Percentiles rank a stretch among this genome's conserved stretches.
phyloP scores from a whole-genome alignment of 2,797 vertebrate species.

The Neomorphus geoffroyi region DNA sequence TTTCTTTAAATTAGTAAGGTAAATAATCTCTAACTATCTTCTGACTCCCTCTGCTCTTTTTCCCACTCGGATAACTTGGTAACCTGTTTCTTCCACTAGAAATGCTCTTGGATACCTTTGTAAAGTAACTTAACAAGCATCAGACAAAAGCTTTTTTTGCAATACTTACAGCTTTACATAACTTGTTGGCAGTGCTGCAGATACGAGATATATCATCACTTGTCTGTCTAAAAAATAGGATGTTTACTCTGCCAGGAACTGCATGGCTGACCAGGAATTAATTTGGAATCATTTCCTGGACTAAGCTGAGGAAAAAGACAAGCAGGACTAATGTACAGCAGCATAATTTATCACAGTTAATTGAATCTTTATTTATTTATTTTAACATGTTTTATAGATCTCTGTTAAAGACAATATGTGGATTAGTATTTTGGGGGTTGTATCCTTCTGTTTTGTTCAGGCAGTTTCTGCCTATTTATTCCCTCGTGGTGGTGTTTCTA shows the following conservation, averaged over 20 bases:
- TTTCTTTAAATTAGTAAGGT: not conserved
- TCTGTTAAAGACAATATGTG: not conserved
- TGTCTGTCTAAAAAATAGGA: slow-evolving; percentile 6
- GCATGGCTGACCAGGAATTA: slow-evolving; percentile 48
- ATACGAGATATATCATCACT: not conserved
- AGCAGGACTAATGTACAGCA: slow-evolving; percentile 31
- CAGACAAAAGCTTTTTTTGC: not conserved
- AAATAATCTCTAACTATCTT: not conserved
- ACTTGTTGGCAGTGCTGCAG: not conserved
- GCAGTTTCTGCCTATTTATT: not conserved
- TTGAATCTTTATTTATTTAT: slow-evolving; percentile 41
- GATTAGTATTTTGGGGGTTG: not conserved
- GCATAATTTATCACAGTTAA: slow-evolving; percentile 54
- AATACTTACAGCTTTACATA: not conserved
- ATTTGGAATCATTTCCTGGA: slow-evolving; percentile 47
- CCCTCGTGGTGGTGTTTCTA: not conserved
- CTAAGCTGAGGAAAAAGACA: slow-evolving; percentile 27
- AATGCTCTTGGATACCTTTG: not conserved
- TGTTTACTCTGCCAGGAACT: slow-evolving; percentile 7
- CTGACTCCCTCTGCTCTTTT: not conserved
- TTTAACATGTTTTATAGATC: not conserved
- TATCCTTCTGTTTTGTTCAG: slow-evolving; percentile 6
- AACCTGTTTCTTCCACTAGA: not conserved
- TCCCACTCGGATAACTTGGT: not conserved
- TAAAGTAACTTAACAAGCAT: not conserved